These are phyloP conservation scores for Pandion haliaetus DNA, from an alignment of 2,113 vertebrate species.

Conservation along the genomic window DNA sequence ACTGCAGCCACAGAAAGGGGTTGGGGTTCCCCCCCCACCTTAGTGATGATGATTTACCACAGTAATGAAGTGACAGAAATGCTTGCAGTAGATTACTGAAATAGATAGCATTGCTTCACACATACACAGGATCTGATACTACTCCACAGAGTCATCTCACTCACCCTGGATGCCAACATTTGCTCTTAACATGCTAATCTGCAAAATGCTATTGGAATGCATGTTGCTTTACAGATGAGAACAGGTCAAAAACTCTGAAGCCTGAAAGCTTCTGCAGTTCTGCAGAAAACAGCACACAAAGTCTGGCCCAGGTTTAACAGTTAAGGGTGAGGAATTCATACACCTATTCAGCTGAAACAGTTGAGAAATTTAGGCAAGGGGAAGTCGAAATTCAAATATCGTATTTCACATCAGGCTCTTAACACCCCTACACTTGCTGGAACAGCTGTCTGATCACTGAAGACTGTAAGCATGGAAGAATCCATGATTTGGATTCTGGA, in stretches of 20 bases:
- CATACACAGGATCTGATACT: background rate
- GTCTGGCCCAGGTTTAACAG: background rate
- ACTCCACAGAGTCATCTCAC: background rate
- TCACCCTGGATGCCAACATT: background rate
- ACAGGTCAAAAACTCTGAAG: background rate
- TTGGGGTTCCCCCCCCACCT: background rate
- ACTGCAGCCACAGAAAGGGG: background rate
- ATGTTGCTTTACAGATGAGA: background rate
- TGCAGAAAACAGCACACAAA: background rate
- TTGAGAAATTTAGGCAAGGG: background rate
- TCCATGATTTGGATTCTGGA: background rate
- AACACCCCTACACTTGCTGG: background rate
- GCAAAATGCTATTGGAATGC: background rate
- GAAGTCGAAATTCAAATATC: background rate
- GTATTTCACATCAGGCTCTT: background rate
- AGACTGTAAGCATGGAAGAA: background rate
- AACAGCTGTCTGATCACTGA: background rate
- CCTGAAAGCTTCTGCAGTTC: background rate
- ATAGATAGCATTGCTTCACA: conserved; percentile 25
- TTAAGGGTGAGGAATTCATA: background rate
- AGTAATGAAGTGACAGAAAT: conserved; percentile 36
- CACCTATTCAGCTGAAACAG: background rate
- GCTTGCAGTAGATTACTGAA: conserved; percentile 28
- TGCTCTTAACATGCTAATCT: background rate
- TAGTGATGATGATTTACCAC: background rate